Percentiles rank a stretch among this genome's conserved stretches.
Conservation (phyloP, 2,797 vertebrate genomes). For the Smutsia temminckii region DNA sequence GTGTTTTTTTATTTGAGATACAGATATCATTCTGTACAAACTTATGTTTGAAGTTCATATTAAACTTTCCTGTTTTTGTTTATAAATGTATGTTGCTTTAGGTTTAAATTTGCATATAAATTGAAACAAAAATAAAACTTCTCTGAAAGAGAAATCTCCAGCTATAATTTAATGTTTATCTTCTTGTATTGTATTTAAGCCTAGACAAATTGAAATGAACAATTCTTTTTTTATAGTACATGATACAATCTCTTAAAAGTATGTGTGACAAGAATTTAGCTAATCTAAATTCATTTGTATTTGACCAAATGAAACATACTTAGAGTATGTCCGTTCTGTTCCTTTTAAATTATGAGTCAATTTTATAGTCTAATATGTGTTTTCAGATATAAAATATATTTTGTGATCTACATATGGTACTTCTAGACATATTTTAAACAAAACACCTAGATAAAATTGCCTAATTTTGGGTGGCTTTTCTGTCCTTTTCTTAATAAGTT, state of each 20-base stretch:
- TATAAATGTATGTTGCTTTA: conserved; percentile 43
- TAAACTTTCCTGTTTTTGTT: conserved; percentile 39
- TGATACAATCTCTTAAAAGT: conserved; percentile 55
- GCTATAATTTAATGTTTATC: conserved; percentile 64
- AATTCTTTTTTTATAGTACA: conserved; percentile 50
- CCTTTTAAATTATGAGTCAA: conserved; percentile 43
- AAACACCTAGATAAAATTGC: not conserved
- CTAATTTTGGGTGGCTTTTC: not conserved
- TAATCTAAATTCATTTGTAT: conserved; percentile 58
- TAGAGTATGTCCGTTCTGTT: not conserved
- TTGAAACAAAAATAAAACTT: conserved; percentile 63
- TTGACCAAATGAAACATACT: not conserved
- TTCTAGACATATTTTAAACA: not conserved
- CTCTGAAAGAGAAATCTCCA: conserved; percentile 34
- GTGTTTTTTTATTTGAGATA: conserved; percentile 11
- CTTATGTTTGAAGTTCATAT: conserved; percentile 46
- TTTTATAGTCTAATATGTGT: not conserved
- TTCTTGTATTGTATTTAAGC: conserved; percentile 57
- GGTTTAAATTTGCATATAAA: conserved; percentile 64
- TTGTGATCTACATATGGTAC: not conserved
- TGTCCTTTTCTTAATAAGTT: not conserved
- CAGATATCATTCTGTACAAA: not conserved
- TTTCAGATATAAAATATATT: not conserved
- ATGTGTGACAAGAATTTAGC: conserved; percentile 32
- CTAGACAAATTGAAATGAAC: conserved; percentile 53